Evolutionary conservation across 2,797 vertebrate species (phyloP), one percentile per base, ranked within the genome.

Genomic region (Sciaenops ocellatus): DNA sequence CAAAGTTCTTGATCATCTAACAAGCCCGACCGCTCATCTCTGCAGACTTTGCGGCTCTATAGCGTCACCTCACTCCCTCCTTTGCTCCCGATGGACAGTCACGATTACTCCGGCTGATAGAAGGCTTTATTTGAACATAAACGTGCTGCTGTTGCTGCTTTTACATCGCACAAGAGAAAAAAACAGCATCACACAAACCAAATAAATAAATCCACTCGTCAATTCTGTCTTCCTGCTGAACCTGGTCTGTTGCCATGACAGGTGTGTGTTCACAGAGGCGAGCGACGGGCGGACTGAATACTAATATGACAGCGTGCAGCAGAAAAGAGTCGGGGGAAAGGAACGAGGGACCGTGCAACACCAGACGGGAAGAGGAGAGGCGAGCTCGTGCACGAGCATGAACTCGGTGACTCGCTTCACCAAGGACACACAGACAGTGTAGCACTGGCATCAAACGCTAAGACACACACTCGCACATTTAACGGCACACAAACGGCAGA

Each of bases 401-500:
- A 93, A 94, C 92, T 81, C 93, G 4, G 63, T 91, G 92, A 94
- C 92, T 88, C 67, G 61, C 73, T 78, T 65, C 55, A 54, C 63
- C 78, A 87, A 90, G 87, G 87, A 90, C 85, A 63, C 57, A 76
- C 63, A 64, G 6, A 57, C 76, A 34, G 79, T 52, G 50, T 71
- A 7, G 34, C 77, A 72, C 73, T 71, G 55, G 50, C 69, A n/a
- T 4, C 28, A 30, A 57, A 54, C 61, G 5, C 26, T 1, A 20
- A 64, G 38, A 55, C 17, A 38, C 50, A 41, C 34, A 59, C 47
- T 16, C 26, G 51, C 44, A 56, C 26, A 59, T 41, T 72, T 65
- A 38, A 60, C 3, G 5, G 28, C 26, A 44, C 17, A 56, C 17
- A 50, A 26, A 66, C 41, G 41, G 55, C 8, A 17, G 57, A 72